A percentile compares a stretch with the other conserved stretches of the same genome.
Evolutionary conservation across 2,113 vertebrate genomes (phyloP).

Genomic region (Takifugu bimaculatus): DNA sequence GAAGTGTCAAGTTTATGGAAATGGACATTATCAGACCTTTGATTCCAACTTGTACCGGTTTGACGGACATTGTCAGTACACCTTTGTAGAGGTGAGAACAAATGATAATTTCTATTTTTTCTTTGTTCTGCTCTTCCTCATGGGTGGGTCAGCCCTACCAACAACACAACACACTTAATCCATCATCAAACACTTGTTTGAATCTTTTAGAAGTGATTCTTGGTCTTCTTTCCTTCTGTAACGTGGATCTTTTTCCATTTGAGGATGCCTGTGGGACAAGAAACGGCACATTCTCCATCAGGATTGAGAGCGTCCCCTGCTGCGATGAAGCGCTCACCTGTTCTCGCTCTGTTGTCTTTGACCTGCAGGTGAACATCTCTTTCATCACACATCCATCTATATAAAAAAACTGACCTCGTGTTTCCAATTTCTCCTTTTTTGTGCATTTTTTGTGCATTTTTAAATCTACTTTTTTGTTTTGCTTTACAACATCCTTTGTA

Average conservation of each 20-base stretch:
- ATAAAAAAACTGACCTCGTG: no score
- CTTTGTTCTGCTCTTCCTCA: background rate
- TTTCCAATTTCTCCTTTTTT: background rate
- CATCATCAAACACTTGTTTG: background rate
- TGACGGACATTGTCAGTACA: constrained; percentile 74
- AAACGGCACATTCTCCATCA: constrained; percentile 72
- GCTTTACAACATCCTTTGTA: background rate
- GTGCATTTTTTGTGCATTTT: background rate
- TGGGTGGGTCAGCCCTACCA: background rate
- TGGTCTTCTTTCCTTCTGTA: background rate
- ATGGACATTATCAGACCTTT: constrained; percentile 77
- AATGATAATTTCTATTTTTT: background rate
- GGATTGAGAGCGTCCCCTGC: constrained; percentile 80
- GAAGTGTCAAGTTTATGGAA: constrained; percentile 75
- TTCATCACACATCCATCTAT: background rate
- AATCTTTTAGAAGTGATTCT: background rate
- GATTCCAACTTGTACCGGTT: constrained; percentile 74
- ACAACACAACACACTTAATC: background rate
- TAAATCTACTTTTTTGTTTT: no score
- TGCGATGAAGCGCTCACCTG: constrained; percentile 82
- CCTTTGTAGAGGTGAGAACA: constrained; percentile 67
- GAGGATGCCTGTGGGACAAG: constrained; percentile 75
- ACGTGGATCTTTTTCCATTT: background rate
- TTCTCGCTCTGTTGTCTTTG: constrained; percentile 75
- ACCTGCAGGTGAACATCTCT: constrained; percentile 65